Evolutionary conservation across 1,140 invertebrate genomes (phyloP).

Genomic region (Leptestheria dahalacensis): DNA sequence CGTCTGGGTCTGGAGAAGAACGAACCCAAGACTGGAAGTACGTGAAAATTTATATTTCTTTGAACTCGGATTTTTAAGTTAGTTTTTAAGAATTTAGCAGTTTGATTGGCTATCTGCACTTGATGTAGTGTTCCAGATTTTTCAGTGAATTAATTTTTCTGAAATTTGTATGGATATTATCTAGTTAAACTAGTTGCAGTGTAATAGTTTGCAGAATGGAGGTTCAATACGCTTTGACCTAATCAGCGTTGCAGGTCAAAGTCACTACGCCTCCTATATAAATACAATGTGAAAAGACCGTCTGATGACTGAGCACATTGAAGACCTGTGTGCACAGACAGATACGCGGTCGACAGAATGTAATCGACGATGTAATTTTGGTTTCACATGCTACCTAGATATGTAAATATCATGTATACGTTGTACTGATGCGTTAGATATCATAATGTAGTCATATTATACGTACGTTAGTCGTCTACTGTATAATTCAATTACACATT

Average conservation of each 20-base stretch:
- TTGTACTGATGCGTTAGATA: no score
- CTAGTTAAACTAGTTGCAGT: neutral
- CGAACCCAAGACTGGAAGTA: constrained; percentile 18
- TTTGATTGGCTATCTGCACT: constrained; percentile 18
- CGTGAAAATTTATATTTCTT: constrained; percentile 1
- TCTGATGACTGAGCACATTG: constrained; percentile 20
- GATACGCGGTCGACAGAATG: constrained; percentile 18
- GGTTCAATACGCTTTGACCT: constrained; percentile 7
- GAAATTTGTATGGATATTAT: neutral
- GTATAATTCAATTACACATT: no score
- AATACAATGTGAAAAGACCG: constrained; percentile 5
- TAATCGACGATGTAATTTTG: no score
- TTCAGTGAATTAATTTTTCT: constrained; percentile 6
- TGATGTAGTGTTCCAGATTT: no score
- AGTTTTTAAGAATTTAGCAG: constrained; percentile 18
- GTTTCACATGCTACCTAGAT: no score
- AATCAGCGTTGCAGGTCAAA: neutral
- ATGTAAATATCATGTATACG: no score
- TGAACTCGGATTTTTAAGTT: constrained; percentile 12
- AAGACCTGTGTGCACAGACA: constrained; percentile 14
- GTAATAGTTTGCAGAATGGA: neutral
- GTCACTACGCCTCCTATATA: constrained; percentile 18
- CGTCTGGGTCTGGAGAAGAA: constrained; percentile 5
- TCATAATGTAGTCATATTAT: no score
- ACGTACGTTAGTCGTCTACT: no score